phyloP scores from a whole-genome alignment of 1,140 invertebrate species.

The Homalodisca vitripennis region DNA sequence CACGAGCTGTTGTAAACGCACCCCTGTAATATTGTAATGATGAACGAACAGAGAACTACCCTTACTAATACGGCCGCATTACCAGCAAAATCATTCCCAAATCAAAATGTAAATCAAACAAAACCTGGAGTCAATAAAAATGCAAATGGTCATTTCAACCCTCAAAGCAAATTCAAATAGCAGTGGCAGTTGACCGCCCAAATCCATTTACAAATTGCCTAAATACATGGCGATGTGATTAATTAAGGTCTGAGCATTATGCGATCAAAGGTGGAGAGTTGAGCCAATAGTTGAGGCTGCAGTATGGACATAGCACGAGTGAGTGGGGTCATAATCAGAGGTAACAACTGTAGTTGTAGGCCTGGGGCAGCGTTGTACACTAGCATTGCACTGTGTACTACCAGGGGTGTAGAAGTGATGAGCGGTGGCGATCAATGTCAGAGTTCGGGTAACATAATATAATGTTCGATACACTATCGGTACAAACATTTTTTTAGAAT shows the following conservation, averaged over 20 bases:
- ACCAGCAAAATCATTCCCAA: not conserved
- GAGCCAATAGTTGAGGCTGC: conserved; percentile 6
- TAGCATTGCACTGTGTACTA: no score
- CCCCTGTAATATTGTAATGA: no score
- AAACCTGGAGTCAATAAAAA: conserved; percentile 10
- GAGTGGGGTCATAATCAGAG: no score
- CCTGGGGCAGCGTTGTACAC: no score
- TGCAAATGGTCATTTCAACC: conserved; percentile 10
- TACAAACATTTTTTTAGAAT: no score
- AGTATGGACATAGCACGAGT: not conserved
- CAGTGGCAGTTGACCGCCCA: conserved; percentile 5
- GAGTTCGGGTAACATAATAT: no score
- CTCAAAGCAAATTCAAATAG: conserved; percentile 5
- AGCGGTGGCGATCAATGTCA: no score
- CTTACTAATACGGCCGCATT: not conserved
- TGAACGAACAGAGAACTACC: no score
- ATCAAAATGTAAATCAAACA: conserved; percentile 22
- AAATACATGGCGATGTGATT: conserved; percentile 22
- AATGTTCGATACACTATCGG: no score
- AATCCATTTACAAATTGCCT: conserved; percentile 25
- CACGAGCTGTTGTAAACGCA: no score
- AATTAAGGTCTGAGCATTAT: not conserved
- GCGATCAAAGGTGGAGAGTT: conserved; percentile 3
- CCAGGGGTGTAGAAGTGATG: no score
- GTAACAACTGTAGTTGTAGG: no score